Evolutionary conservation across 2,797 vertebrate species (phyloP).

Genomic region (Clarias laeviceps): DNA sequence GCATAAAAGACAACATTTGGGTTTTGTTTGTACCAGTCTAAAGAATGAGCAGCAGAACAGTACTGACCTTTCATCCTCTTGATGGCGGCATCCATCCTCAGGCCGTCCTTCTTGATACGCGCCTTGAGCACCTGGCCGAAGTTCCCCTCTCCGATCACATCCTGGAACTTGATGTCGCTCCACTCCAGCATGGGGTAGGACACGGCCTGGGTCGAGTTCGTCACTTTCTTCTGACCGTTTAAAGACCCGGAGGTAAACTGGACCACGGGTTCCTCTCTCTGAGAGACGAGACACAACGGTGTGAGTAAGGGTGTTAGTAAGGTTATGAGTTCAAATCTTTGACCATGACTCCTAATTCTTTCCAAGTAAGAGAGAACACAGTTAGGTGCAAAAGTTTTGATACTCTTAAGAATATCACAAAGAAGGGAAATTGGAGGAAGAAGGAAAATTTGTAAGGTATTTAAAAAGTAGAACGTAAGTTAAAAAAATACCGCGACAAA

Average conservation of each 20-base stretch:
- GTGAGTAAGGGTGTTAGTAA: not conserved
- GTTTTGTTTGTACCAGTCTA: not conserved
- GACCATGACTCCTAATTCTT: not conserved
- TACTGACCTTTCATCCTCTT: slow-evolving; percentile 87
- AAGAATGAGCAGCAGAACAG: not conserved
- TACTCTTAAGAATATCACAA: not conserved
- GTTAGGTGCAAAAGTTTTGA: not conserved
- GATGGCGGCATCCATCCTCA: slow-evolving; percentile 87
- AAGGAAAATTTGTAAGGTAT: not conserved
- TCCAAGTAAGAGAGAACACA: not conserved
- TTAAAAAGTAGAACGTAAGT: not conserved
- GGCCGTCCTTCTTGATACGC: slow-evolving; percentile 86
- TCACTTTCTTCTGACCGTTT: slow-evolving; percentile 77
- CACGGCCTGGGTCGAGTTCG: slow-evolving; percentile 78
- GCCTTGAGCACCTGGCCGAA: slow-evolving; percentile 89
- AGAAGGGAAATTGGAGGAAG: not conserved
- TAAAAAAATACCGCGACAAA: not conserved
- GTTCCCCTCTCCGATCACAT: slow-evolving; percentile 88
- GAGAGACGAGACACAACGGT: slow-evolving; percentile 12
- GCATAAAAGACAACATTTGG: not conserved
- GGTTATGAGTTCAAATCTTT: not conserved
- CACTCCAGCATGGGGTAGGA: slow-evolving; percentile 86
- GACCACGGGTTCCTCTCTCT: slow-evolving; percentile 87
- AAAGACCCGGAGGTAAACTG: slow-evolving; percentile 86
- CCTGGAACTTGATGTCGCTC: slow-evolving; percentile 90